Evolutionary conservation across 2,888 invertebrate species (phyloP).

Genomic region (Malthinus flaveolus): DNA sequence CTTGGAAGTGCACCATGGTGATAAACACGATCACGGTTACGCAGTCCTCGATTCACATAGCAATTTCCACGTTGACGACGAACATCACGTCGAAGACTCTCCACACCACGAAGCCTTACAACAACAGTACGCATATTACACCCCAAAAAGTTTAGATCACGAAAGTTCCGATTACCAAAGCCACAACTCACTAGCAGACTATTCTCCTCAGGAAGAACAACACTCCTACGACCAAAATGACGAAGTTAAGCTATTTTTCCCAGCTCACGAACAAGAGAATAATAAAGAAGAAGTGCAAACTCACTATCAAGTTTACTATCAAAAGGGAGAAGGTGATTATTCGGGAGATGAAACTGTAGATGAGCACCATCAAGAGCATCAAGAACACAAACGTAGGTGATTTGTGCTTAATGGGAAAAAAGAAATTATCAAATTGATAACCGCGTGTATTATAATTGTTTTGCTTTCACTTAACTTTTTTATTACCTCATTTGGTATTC

Average conservation of each 20-base stretch:
- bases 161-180: too few species aligned
- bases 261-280: neutral
- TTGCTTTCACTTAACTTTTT: constrained; percentile 22
- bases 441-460: neutral
- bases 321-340: neutral
- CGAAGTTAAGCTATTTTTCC: too few species aligned
- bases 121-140: too few species aligned
- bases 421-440: neutral
- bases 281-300: too few species aligned
- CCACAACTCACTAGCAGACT: too few species aligned
- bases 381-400: neutral
- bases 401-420: neutral
- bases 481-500: constrained; percentile 18
- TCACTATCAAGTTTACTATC: neutral
- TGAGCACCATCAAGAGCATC: neutral
- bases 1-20: constrained; percentile 43
- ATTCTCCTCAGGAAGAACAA: too few species aligned
- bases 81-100: constrained; percentile 3
- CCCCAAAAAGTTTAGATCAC: too few species aligned
- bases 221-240: too few species aligned
- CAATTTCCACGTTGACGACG: neutral
- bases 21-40: constrained; percentile 42
- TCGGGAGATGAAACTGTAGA: too few species aligned
- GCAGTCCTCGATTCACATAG: constrained; percentile 26
- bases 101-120: too few species aligned